Conservation (phyloP, 2,797 vertebrate genomes). For the Melopsittacus undulatus region DNA sequence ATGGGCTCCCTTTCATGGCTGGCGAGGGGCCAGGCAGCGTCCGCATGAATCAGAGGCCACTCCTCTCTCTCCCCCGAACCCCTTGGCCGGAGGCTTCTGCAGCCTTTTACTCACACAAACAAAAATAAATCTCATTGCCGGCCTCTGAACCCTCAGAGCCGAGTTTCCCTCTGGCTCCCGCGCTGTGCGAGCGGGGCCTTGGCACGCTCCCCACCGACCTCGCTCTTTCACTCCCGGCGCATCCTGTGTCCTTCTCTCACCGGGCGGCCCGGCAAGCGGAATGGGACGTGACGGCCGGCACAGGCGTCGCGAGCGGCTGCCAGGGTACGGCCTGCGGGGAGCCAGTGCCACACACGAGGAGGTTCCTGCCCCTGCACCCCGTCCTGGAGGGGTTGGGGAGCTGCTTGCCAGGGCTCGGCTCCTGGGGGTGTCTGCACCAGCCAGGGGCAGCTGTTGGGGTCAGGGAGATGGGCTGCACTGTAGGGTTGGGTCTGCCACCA, state of each 20-base stretch:
- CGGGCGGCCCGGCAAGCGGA: conserved; percentile 76
- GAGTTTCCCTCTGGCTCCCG: conserved; percentile 76
- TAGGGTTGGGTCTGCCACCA: fast-evolving
- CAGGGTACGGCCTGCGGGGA: conserved; percentile 74
- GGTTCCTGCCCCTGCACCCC: background rate
- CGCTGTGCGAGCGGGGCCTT: conserved; percentile 75
- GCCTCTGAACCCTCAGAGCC: conserved; percentile 82
- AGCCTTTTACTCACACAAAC: conserved; percentile 81
- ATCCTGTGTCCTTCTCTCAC: conserved; percentile 84
- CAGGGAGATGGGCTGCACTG: fast-evolving
- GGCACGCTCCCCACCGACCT: conserved; percentile 78
- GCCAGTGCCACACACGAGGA: conserved; percentile 60
- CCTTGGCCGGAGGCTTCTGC: conserved; percentile 76
- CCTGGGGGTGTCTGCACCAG: fast-evolving
- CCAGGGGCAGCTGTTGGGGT: fast-evolving
- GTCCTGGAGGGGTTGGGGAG: fast-evolving
- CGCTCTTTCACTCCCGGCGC: conserved; percentile 81
- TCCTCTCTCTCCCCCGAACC: conserved; percentile 62
- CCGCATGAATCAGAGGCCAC: conserved; percentile 75
- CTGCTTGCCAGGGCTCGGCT: fast-evolving
- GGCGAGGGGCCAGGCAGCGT: conserved; percentile 67
- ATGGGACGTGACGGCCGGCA: conserved; percentile 85
- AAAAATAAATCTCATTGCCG: conserved; percentile 82
- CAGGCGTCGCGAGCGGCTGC: conserved; percentile 76
- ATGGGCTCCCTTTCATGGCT: conserved; percentile 63